phyloP scores from a whole-genome alignment of 2,113 vertebrate genomes.

The Ellobius talpinus region DNA sequence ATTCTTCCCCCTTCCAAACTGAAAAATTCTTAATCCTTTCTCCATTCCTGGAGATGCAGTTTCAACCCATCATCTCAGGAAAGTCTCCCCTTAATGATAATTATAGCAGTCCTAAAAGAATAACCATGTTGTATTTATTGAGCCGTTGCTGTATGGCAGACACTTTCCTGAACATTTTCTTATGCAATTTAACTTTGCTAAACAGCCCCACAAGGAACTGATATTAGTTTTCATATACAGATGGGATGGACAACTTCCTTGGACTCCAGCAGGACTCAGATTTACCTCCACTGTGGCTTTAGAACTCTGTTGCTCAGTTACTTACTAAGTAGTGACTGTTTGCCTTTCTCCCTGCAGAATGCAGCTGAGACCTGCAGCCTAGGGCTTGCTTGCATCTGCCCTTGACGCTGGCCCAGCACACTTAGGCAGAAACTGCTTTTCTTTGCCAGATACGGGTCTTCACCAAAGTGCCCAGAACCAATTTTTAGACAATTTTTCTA shows the following conservation, averaged over 20 bases:
- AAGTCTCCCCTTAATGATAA: not conserved
- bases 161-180: not conserved
- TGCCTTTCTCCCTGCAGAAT: not conserved
- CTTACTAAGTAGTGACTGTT: not conserved
- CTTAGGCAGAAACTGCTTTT: not conserved
- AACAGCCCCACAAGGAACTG: not conserved
- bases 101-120: conserved; percentile 11
- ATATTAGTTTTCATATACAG: not conserved
- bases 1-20: not conserved
- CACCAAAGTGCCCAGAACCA: not conserved
- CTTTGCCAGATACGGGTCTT: not conserved
- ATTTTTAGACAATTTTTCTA: conserved; percentile 25
- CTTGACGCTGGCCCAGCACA: not conserved
- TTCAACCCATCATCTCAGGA: not conserved
- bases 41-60: not conserved
- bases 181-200: conserved; percentile 14
- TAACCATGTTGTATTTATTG: not conserved
- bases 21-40: not conserved
- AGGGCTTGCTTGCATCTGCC: not conserved
- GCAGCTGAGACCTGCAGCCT: not conserved
- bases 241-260: not conserved
- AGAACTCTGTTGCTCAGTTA: not conserved
- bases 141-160: not conserved
- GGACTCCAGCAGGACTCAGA: not conserved
- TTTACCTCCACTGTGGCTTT: not conserved